These are phyloP conservation scores for Siniperca undulata DNA, from an alignment of 2,797 vertebrate species.

Conservation along the genomic window DNA sequence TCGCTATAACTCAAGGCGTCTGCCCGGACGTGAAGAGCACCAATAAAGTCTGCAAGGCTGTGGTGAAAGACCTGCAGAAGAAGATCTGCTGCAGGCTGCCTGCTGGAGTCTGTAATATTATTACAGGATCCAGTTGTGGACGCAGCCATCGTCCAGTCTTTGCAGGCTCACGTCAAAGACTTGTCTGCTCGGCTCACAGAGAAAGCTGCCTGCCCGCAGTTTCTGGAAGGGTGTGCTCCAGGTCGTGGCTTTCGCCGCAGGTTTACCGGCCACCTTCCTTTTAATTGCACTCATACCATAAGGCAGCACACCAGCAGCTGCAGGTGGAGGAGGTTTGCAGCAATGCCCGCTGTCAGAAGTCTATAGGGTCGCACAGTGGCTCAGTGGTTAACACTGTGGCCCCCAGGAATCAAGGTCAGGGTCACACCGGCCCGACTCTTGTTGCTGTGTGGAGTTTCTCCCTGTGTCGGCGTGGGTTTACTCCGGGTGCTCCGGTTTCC, in stretches of 20 bases:
- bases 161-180: not conserved
- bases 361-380: not conserved
- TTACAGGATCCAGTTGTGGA: not conserved
- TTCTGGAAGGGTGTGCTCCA: no score
- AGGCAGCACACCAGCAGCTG: no score
- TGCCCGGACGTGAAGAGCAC: not conserved
- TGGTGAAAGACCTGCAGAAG: not conserved
- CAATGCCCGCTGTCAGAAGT: not conserved
- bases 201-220: not conserved
- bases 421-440: no score
- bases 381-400: not conserved
- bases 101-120: not conserved
- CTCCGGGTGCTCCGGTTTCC: no score
- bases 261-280: no score
- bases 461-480: no score
- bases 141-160: not conserved
- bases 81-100: not conserved
- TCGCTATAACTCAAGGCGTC: not conserved
- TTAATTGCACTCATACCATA: not conserved
- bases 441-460: not conserved
- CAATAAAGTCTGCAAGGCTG: not conserved
- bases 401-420: not conserved
- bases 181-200: not conserved
- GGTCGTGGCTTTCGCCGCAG: no score
- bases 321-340: no score